Percentiles rank a stretch among this genome's conserved stretches.
These are phyloP conservation scores for Harmothoe impar DNA, from an alignment of 2,888 invertebrate species.

Conservation along the genomic window DNA sequence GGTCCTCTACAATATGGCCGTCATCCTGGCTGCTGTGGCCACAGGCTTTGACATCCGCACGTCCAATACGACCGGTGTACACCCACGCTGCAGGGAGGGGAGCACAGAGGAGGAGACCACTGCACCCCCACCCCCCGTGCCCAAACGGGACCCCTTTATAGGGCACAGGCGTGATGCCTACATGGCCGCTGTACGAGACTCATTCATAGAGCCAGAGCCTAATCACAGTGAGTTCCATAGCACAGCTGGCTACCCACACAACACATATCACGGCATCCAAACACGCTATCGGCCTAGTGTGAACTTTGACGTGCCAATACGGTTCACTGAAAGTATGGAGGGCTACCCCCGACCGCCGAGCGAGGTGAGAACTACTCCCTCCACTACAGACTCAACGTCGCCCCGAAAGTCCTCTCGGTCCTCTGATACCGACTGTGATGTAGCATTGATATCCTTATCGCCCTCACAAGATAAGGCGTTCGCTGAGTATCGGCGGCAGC, in stretches of 20 bases:
- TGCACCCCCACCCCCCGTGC: slow-evolving; percentile 63
- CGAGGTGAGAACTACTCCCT: slow-evolving; percentile 69
- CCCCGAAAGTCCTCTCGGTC: slow-evolving; percentile 62
- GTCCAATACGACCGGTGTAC: slow-evolving; percentile 86
- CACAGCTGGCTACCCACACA: slow-evolving; percentile 85
- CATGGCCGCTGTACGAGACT: slow-evolving; percentile 80
- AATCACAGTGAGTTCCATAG: slow-evolving; percentile 74
- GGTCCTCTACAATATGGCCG: slow-evolving; percentile 93
- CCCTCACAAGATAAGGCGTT: slow-evolving; percentile 69
- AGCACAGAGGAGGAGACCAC: slow-evolving; percentile 71
- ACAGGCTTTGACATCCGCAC: slow-evolving; percentile 95
- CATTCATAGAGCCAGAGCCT: slow-evolving; percentile 79
- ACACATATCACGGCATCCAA: slow-evolving; percentile 93
- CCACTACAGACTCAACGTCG: slow-evolving; percentile 60
- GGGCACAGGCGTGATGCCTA: slow-evolving; percentile 79
- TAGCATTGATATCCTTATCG: slow-evolving; percentile 68
- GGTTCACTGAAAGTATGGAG: slow-evolving; percentile 74
- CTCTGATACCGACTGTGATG: slow-evolving; percentile 61
- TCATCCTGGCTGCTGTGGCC: slow-evolving; percentile 93
- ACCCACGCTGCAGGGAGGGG: slow-evolving; percentile 75
- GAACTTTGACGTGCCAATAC: slow-evolving; percentile 78
- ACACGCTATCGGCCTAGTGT: slow-evolving; percentile 85
- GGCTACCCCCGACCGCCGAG: slow-evolving; percentile 66
- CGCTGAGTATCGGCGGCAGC: slow-evolving; percentile 76
- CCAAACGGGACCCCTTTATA: slow-evolving; percentile 22